Evolutionary conservation across 2,888 invertebrate genomes (phyloP).

Genomic region (Mesochorus sp.): DNA sequence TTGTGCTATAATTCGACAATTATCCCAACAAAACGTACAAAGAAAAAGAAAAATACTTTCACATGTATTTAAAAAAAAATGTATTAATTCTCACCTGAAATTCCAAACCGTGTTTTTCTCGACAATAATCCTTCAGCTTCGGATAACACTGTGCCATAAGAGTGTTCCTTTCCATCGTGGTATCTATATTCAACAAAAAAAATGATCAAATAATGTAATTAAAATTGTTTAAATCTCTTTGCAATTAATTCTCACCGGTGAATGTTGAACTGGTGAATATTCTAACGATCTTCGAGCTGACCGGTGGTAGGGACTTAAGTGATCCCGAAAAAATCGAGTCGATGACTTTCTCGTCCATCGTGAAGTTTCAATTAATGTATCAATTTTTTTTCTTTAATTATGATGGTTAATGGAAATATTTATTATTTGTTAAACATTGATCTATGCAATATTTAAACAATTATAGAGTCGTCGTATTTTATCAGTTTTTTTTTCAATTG

Average conservation of each 20-base stretch:
- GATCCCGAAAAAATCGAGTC: conserved; percentile 96
- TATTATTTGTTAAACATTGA: background rate
- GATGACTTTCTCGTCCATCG: conserved; percentile 95
- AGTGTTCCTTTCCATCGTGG: conserved; percentile 98
- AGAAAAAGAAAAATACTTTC: too few relatives aligned
- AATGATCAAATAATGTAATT: background rate
- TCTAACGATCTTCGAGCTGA: conserved; percentile 98
- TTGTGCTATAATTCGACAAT: too few relatives aligned
- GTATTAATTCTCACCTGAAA: conserved; percentile 90
- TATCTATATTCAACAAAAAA: conserved; percentile 86
- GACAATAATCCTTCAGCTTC: conserved; percentile 96
- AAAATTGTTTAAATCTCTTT: background rate
- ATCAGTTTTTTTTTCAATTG: background rate
- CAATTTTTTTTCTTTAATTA: background rate
- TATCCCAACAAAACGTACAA: too few relatives aligned
- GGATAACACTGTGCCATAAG: conserved; percentile 99
- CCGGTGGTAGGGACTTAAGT: conserved; percentile 93
- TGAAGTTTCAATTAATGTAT: conserved; percentile 27
- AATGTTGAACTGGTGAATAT: conserved; percentile 99
- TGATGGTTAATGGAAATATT: background rate
- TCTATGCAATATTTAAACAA: background rate
- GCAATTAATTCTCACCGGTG: conserved; percentile 87
- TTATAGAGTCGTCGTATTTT: background rate
- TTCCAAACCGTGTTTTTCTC: conserved; percentile 98
- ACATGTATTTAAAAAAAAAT: background rate